Base-by-base conservation (phyloP, 2,113 vertebrate species). In the Zingel zingel region DNA sequence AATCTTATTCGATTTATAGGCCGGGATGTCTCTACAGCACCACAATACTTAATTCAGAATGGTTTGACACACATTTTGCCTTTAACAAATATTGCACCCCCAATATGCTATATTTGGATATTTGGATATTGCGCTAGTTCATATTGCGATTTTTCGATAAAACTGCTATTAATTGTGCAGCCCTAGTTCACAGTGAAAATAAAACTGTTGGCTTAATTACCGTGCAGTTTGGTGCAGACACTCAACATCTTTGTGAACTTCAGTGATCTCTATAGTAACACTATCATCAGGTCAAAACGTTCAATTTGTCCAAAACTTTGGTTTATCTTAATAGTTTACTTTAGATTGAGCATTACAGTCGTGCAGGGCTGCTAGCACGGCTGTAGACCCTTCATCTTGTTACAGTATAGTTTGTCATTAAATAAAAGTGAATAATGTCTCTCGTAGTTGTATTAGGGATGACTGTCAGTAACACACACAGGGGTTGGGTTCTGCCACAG, bases 401-500 rank as follows among this genome's bases (percentile, higher is more conserved):
- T n/a, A 7, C 5, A 6, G 12, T 64, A 15, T 30, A 18, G 45
- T 54, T 18, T 25, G 5, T 23, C 13, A 18, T 16, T 33, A 18
- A 56, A 39, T 58, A 1, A 50, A 67, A 43, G 2, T 61, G 7
- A 43, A 30, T 66, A 45, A 83, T 59, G 48, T 43, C 12, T 87
- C 9, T 10, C 8, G 4, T 6, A 25, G 47, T 19, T 61, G 3
- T 50, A 16, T 67, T 30, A 68, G 16, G 16, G 43, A 47, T 25
- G 53, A 39, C 39, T 47, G 65, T 66, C 59, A 53, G 30, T 4
- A 51, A 45, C 6, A 23, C 73, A 45, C 48, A 61, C 2, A 15
- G 11, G 19, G 62, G 47, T 10, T 76, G 50, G 57, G 74, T 36
- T 76, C 39, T 48, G 2, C 89, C 77, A 77, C 62, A 79, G 16